phyloP scores from a whole-genome alignment of 2,113 vertebrate species.

The Saimiri boliviensis region DNA sequence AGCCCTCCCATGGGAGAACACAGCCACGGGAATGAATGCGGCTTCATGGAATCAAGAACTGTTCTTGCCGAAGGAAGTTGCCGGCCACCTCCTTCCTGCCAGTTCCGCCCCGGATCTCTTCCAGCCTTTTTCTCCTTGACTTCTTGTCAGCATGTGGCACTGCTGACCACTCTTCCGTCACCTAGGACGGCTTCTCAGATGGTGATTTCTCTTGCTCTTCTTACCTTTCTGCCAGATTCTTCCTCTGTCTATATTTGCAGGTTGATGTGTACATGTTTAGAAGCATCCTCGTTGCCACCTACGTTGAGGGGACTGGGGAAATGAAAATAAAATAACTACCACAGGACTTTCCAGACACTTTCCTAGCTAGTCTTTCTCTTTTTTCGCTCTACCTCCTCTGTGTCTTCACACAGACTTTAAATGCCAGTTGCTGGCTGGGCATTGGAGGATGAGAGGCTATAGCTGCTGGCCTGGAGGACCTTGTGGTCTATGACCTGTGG shows the following conservation, averaged over 20 bases:
- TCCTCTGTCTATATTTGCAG: not conserved
- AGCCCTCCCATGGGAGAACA: accelerated
- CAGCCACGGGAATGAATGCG: accelerated
- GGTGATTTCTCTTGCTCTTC: not conserved
- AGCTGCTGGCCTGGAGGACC: not conserved
- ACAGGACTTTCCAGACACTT: not conserved
- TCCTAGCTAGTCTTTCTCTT: not conserved
- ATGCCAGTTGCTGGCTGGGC: not conserved
- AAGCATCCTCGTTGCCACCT: not conserved
- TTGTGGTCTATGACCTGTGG: not conserved
- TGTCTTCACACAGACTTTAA: not conserved
- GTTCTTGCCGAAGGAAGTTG: not conserved
- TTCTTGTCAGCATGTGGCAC: not conserved
- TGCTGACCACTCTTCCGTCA: too few species aligned
- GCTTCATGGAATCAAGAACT: not conserved
- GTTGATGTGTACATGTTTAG: not conserved
- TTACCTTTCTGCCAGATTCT: not conserved
- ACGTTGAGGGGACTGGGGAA: not conserved
- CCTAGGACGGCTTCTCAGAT: not conserved
- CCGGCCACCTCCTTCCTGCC: not conserved
- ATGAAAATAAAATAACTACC: not conserved
- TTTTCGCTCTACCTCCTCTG: not conserved
- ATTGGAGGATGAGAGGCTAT: too few species aligned
- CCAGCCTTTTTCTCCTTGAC: not conserved
- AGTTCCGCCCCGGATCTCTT: not conserved